Base-by-base conservation (phyloP, 2,797 vertebrate genomes). In the Masticophis lateralis region DNA sequence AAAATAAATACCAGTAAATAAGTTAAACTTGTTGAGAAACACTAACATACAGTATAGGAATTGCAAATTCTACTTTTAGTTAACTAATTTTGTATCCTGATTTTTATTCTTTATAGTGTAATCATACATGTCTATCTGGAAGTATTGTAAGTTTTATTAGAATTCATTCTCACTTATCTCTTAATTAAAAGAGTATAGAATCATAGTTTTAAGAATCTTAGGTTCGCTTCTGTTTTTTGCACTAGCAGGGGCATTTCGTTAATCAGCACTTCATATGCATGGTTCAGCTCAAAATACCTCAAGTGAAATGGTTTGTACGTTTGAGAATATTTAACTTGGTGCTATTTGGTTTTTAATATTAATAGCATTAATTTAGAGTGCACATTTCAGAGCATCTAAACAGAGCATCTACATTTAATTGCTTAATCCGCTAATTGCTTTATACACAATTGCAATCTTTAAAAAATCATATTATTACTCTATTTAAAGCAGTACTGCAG, bases 271-370 rank as follows among this genome's bases (percentile, higher is more conserved):
- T 55, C n/a, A 43, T 43, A 20, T 28, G 2, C 56, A 28, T 56
- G 90, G 88, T 59, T 92, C 91, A 89, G 47, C 55, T 87, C 22
- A 89, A 92, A 83, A 92, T 32, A 59, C 25, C 32, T 89, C 55
- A 16, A 47, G 11, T 11, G 56, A 89, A 92, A 53, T 11, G 1
- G 18, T 14, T 89, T 92, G 28, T 37, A 20, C 18, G 60, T 89
- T 92, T 32, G 37, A 83, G 43, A 57, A 47, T 32, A 92, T 89
- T 89, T 89, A 92, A 89, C 66, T 18, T 53, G 60, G 16, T 16
- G 25, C 79, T 69, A 22, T 57, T 87, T 87, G 66, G 51, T 53
- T 93, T 57, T 88, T 83, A 51, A 43, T 79, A 43, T 79, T 79
- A 83, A 89, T 79, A 88, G 28, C 13, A 43, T 56, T 63, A 66